These are phyloP conservation scores for Sinelater perroti DNA, from an alignment of 2,888 invertebrate genomes.

Conservation along the genomic window DNA sequence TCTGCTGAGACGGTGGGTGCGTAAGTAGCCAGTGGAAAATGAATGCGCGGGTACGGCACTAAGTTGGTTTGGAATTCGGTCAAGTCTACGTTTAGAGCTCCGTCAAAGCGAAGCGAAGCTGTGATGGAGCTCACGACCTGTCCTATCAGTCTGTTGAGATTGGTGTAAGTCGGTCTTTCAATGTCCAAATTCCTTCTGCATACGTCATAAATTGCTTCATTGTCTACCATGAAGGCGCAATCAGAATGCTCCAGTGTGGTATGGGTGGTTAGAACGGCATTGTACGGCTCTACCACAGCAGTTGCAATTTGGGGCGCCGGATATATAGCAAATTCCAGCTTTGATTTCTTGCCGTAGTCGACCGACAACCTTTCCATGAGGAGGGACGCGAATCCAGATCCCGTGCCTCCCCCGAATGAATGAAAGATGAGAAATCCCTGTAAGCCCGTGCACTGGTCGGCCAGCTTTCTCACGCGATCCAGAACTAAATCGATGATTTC, in stretches of 20 bases:
- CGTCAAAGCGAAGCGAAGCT: conserved; percentile 68
- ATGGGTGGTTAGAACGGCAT: conserved; percentile 70
- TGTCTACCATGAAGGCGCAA: conserved; percentile 68
- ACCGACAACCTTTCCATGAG: conserved; percentile 50
- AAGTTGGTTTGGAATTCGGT: conserved; percentile 69
- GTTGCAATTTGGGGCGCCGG: conserved; percentile 50
- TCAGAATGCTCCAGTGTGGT: conserved; percentile 69
- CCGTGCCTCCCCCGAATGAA: conserved; percentile 70
- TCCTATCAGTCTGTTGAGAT: conserved; percentile 70
- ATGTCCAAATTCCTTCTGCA: conserved; percentile 69
- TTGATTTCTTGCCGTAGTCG: conserved; percentile 27
- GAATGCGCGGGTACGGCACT: conserved; percentile 70
- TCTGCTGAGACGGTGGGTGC: conserved; percentile 68
- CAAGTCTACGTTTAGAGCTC: conserved; percentile 68
- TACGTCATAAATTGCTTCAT: conserved; percentile 62
- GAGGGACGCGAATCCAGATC: conserved; percentile 72
- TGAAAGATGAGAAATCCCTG: conserved; percentile 72
- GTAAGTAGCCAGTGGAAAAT: conserved; percentile 68
- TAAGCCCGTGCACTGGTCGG: conserved; percentile 68
- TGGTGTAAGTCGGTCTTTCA: conserved; percentile 70
- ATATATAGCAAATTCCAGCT: conserved; percentile 54
- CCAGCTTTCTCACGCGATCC: conserved; percentile 72
- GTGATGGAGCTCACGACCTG: conserved; percentile 68
- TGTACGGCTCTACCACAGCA: conserved; percentile 69
- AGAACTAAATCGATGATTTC: conserved; percentile 75